Conservation (phyloP, 1,140 invertebrate species). For the Cherax destructor region DNA sequence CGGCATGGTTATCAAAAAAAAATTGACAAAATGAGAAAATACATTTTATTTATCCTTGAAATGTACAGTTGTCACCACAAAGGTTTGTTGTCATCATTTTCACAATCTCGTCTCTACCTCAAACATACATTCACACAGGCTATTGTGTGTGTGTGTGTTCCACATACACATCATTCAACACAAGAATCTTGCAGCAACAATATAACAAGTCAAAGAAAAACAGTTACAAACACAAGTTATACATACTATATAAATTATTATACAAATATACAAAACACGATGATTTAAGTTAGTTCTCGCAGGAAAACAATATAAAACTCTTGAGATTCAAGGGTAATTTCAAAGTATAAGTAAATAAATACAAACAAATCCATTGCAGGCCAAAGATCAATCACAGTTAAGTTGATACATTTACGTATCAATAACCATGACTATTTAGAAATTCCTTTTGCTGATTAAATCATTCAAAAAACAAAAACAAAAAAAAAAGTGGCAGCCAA, state of each 20-base stretch:
- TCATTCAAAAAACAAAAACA: not conserved
- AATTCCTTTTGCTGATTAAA: not conserved
- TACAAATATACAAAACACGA: not conserved
- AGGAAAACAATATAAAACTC: not conserved
- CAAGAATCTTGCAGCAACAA: constrained; percentile 9
- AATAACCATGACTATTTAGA: not conserved
- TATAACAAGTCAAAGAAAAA: constrained; percentile 23
- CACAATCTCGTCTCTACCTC: no score
- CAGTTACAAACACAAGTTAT: not conserved
- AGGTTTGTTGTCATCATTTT: not conserved
- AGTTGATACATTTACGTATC: not conserved
- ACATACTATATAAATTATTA: constrained; percentile 19
- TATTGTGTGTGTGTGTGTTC: not conserved
- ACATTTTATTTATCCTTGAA: not conserved
- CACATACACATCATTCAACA: not conserved
- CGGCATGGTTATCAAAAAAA: no score
- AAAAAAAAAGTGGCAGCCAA: not conserved
- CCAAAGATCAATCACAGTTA: not conserved
- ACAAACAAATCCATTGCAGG: not conserved
- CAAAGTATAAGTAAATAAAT: not conserved
- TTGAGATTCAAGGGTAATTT: not conserved
- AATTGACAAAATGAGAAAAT: not conserved
- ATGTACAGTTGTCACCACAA: not conserved
- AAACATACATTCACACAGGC: not conserved
- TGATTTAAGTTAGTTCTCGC: not conserved